Evolutionary conservation across 2,113 vertebrate genomes (phyloP), one percentile per base, ranked within the genome.

Genomic region (Sorex fumeus): DNA sequence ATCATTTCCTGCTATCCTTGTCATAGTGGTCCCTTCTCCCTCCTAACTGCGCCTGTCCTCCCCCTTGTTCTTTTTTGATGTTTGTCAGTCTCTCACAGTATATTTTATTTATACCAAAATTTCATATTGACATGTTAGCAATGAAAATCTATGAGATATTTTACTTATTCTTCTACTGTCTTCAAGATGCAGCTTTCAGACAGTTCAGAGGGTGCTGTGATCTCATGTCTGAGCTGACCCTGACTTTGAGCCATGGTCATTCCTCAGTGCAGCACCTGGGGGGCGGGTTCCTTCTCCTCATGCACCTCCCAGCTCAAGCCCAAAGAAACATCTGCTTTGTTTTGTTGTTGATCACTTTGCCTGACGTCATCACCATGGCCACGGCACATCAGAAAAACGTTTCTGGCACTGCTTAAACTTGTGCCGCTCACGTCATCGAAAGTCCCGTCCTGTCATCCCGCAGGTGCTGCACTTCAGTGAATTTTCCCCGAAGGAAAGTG

Each of bases 401-500:
- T 47, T 40, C 72, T 78, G 87, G 60, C 67, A 53, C 43, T 53
- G 8, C 62, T 71, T 16, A n/a, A 60, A 47, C 36, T 50, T 87
- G 15, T 71, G 19, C 32, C 7, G 8, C 19, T 43, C 8, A 3
- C 6, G 21, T 66, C 78, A 93, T n/a, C 91, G 28, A 91, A 84
- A 71, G 40, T 34, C 19, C 10, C 23, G 0, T 84, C 1, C 19
- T 2, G 0, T 66, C 19, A 32, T 90, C 15, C 8, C 21, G 0
- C 78, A 98, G 98, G 98, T 97, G 1, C 96, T 98, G 15, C 97
- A 98, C 36, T 88, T 97, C 69, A 78, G 13, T 21, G 87, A 93
- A 66, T 4, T 88, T 81, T 71, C 67, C 45, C 92, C 71, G 92
- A 67, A 19, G 25, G 78, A 45, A 0, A 25, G 86, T 64, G 5